Evolutionary conservation across 2,888 invertebrate genomes (phyloP).

Genomic region (Orthonychiurus folsomi): DNA sequence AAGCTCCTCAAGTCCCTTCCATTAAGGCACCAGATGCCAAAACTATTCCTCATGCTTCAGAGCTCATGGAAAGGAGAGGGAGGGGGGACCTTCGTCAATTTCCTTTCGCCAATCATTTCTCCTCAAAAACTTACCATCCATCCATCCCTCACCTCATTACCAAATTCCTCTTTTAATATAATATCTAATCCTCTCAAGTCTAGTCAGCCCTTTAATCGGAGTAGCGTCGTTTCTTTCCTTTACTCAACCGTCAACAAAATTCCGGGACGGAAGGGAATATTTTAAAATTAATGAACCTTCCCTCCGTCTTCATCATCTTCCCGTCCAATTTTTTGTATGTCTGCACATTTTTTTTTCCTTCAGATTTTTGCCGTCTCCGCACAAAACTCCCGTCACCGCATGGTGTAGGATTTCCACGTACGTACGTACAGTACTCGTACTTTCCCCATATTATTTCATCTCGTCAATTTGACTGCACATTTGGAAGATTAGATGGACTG

Average conservation of each 20-base stretch:
- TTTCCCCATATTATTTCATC: too few species aligned
- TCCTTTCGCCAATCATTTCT: not conserved
- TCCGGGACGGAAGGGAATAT: too few species aligned
- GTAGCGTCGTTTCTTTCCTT: slow-evolving; percentile 3
- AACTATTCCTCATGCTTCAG: slow-evolving; percentile 7
- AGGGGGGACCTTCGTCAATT: slow-evolving; percentile 3
- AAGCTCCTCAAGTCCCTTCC: not conserved
- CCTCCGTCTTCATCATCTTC: too few species aligned
- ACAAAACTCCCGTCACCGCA: too few species aligned
- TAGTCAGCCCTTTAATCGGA: not conserved
- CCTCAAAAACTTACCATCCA: not conserved
- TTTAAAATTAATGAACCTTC: too few species aligned
- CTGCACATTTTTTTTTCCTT: too few species aligned
- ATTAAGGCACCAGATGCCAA: not conserved
- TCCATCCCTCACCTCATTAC: slow-evolving; percentile 6
- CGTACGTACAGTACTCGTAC: too few species aligned
- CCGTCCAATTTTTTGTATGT: too few species aligned
- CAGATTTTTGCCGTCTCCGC: too few species aligned
- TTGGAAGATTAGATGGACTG: not conserved
- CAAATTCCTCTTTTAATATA: slow-evolving; percentile 4
- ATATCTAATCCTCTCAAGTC: too few species aligned
- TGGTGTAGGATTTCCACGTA: too few species aligned
- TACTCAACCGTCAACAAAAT: not conserved
- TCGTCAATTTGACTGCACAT: too few species aligned
- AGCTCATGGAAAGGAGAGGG: not conserved